A percentile compares a stretch with the other conserved stretches of the same genome.
phyloP scores from a whole-genome alignment of 2,797 vertebrate species.

The Enteromius argenteus region DNA sequence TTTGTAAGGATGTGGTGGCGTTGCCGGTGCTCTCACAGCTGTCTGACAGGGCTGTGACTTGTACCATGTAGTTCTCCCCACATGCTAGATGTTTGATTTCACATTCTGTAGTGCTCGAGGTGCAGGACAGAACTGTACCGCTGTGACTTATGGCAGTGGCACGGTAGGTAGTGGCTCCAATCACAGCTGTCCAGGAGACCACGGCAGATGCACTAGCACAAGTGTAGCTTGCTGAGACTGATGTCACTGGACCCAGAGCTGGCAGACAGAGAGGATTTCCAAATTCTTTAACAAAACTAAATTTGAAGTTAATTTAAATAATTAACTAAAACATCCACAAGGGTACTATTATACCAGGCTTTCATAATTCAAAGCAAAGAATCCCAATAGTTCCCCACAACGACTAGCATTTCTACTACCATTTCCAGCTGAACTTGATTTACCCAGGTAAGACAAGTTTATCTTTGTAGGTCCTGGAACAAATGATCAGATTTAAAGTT shows the following conservation, averaged over 20 bases:
- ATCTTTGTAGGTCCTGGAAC: neutral
- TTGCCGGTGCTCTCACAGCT: slow-evolving; percentile 72
- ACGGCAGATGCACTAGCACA: slow-evolving; percentile 64
- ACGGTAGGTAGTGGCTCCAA: slow-evolving; percentile 73
- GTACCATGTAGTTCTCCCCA: slow-evolving; percentile 68
- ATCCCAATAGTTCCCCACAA: neutral
- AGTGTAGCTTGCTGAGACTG: slow-evolving; percentile 70
- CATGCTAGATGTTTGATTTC: slow-evolving; percentile 69
- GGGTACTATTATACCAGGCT: neutral
- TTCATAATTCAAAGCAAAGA: neutral
- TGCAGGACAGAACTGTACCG: slow-evolving; percentile 66
- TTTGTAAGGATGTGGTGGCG: slow-evolving; percentile 58
- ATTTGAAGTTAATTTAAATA: neutral
- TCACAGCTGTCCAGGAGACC: slow-evolving; percentile 71
- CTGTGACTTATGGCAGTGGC: slow-evolving; percentile 59
- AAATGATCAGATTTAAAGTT: neutral
- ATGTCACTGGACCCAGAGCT: slow-evolving; percentile 74
- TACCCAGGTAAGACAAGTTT: neutral
- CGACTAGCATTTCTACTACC: neutral
- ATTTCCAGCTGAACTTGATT: slow-evolving; percentile 4
- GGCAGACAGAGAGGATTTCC: slow-evolving; percentile 34
- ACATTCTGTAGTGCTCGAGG: slow-evolving; percentile 66
- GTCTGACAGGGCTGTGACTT: slow-evolving; percentile 68
- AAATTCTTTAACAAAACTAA: neutral
- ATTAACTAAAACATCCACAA: neutral